A percentile compares a stretch with the other conserved stretches of the same genome.
Evolutionary conservation across 2,113 vertebrate species (phyloP).

Genomic region (Sebastes fasciatus): DNA sequence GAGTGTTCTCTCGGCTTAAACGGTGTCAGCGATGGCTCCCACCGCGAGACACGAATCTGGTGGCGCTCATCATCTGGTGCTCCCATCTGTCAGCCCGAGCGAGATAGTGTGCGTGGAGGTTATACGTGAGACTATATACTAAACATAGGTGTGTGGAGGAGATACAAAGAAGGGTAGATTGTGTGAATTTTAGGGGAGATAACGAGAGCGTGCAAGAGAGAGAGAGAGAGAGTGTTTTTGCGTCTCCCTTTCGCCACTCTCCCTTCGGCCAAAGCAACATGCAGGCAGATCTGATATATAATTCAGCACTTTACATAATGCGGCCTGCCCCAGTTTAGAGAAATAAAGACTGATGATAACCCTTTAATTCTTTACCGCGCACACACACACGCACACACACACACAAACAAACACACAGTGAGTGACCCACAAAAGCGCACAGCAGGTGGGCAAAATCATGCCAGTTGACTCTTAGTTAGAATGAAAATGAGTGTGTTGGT

Average conservation of each 20-base stretch:
- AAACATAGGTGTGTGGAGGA: conserved; percentile 24
- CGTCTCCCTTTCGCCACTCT: conserved; percentile 47
- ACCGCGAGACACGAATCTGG: conserved; percentile 81
- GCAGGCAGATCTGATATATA: conserved; percentile 78
- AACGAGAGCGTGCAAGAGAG: background rate
- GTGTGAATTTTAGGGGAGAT: background rate
- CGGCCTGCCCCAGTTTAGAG: conserved; percentile 75
- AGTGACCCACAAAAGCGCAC: conserved; percentile 32
- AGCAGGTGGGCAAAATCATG: conserved; percentile 47
- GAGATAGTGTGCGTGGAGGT: conserved; percentile 29
- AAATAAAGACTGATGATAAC: conserved; percentile 71
- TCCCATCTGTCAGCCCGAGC: conserved; percentile 81
- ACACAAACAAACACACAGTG: conserved; percentile 8
- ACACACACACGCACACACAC: background rate
- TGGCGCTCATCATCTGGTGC: conserved; percentile 82
- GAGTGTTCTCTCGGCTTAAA: conserved; percentile 78
- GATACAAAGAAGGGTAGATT: background rate
- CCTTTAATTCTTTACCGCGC: conserved; percentile 66
- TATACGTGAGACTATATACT: conserved; percentile 11
- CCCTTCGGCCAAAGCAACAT: conserved; percentile 61
- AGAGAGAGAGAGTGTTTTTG: conserved; percentile 11
- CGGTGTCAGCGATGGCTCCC: conserved; percentile 79
- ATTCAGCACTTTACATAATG: conserved; percentile 82
- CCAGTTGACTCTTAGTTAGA: conserved; percentile 2
- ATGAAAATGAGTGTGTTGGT: background rate